phyloP scores from a whole-genome alignment of 2,113 vertebrate species.

The Hassar affinis region DNA sequence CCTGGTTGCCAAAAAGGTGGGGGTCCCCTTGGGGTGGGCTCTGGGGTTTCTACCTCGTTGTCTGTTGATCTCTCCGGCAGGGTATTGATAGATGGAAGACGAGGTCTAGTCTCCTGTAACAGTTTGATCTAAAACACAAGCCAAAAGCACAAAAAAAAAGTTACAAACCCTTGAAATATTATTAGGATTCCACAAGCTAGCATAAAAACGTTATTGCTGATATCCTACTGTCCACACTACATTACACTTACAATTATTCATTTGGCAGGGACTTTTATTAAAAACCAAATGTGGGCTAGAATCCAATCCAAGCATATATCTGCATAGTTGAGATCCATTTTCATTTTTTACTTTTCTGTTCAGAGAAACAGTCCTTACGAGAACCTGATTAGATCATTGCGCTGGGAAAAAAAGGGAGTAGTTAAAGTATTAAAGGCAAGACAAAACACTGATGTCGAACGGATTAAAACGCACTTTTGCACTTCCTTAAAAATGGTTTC shows the following conservation, averaged over 20 bases:
- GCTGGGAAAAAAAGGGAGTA: not conserved
- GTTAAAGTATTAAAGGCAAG: not conserved
- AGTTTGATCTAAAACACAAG: slow-evolving; percentile 75
- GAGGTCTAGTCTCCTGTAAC: slow-evolving; percentile 68
- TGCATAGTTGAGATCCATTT: not conserved
- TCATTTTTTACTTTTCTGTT: slow-evolving; percentile 11
- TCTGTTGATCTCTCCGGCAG: slow-evolving; percentile 70
- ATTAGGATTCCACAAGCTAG: not conserved
- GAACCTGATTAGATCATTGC: not conserved
- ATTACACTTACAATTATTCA: not conserved
- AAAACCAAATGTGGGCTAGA: not conserved
- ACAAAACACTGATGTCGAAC: not conserved
- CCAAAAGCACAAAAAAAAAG: slow-evolving; percentile 8
- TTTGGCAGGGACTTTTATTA: not conserved
- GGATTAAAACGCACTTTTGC: not conserved
- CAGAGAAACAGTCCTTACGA: not conserved
- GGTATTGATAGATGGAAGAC: slow-evolving; percentile 60
- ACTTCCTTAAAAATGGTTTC: not conserved
- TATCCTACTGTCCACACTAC: not conserved
- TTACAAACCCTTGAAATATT: not conserved
- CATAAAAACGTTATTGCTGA: not conserved
- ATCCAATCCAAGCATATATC: slow-evolving; percentile 6
- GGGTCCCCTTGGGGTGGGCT: slow-evolving; percentile 74
- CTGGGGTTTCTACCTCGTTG: slow-evolving; percentile 77
- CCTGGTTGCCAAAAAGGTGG: slow-evolving; percentile 58